Evolutionary conservation across 2,888 invertebrate genomes (phyloP).

Genomic region (Yponomeuta cagnagella): DNA sequence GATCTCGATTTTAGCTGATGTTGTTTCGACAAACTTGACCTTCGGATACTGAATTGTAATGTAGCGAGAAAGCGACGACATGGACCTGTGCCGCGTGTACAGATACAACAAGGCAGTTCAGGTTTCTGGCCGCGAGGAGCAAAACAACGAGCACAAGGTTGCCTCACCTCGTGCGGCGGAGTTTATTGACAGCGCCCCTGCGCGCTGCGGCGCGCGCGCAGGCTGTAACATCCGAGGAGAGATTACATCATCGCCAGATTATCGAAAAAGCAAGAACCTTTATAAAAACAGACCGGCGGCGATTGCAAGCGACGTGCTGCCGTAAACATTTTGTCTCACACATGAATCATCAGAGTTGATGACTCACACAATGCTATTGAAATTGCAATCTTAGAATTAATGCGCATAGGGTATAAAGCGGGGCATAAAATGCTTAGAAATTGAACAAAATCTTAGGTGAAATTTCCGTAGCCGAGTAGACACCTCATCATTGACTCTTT

Average conservation of each 20-base stretch:
- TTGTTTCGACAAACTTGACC: slow-evolving; percentile 49
- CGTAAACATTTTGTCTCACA: neutral
- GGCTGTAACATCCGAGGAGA: slow-evolving; percentile 42
- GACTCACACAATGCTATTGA: neutral
- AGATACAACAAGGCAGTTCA: slow-evolving; percentile 24
- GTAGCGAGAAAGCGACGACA: slow-evolving; percentile 8
- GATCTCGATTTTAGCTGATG: slow-evolving; percentile 41
- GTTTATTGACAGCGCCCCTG: slow-evolving; percentile 70
- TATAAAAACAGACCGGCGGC: slow-evolving; percentile 5
- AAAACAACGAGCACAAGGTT: slow-evolving; percentile 44
- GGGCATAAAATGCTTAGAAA: too few relatives aligned
- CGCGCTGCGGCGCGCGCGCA: slow-evolving; percentile 43
- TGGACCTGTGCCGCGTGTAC: slow-evolving; percentile 14
- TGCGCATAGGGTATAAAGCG: too few relatives aligned
- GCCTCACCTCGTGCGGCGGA: slow-evolving; percentile 63
- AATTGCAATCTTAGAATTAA: neutral
- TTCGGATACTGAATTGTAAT: slow-evolving; percentile 29
- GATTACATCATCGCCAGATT: slow-evolving; percentile 52
- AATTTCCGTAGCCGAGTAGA: too few relatives aligned
- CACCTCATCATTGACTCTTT: too few relatives aligned
- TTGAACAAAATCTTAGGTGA: too few relatives aligned
- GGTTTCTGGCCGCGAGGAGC: slow-evolving; percentile 34
- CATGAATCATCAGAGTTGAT: neutral
- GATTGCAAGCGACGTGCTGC: neutral
- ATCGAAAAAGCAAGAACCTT: slow-evolving; percentile 8